These are phyloP conservation scores for Notodonta ziczac DNA, from an alignment of 2,888 invertebrate genomes.

Conservation along the genomic window DNA sequence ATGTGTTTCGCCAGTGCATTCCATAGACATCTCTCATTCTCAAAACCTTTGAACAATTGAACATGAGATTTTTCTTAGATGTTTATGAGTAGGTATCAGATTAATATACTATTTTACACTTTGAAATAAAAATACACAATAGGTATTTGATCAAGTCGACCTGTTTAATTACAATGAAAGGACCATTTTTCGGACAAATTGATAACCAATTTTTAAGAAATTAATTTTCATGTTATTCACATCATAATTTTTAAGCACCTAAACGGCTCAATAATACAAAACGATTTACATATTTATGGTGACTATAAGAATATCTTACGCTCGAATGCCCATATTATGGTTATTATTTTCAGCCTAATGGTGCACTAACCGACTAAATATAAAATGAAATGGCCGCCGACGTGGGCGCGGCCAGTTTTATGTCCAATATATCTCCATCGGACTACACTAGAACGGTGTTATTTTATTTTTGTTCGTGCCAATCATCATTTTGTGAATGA, in stretches of 20 bases:
- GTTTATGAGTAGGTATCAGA: too few relatives aligned
- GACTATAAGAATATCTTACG: constrained; percentile 43
- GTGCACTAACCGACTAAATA: constrained; percentile 29
- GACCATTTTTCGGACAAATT: constrained; percentile 1
- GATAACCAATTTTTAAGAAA: constrained; percentile 10
- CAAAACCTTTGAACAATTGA: too few relatives aligned
- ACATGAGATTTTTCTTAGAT: too few relatives aligned
- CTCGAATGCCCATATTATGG: constrained; percentile 39
- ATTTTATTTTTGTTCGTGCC: constrained; percentile 23
- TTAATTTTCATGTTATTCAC: constrained; percentile 23
- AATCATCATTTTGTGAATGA: constrained; percentile 23
- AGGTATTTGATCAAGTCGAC: not conserved
- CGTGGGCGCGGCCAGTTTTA: constrained; percentile 26
- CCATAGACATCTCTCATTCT: too few relatives aligned
- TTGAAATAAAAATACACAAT: too few relatives aligned
- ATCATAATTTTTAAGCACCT: constrained; percentile 19
- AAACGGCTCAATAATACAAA: constrained; percentile 26
- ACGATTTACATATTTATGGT: constrained; percentile 47
- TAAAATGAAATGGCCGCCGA: constrained; percentile 25
- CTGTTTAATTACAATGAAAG: not conserved
- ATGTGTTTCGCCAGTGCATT: too few relatives aligned
- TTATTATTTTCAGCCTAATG: constrained; percentile 38
- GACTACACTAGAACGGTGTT: constrained; percentile 15
- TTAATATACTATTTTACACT: too few relatives aligned
- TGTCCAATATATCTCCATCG: constrained; percentile 18